Base-by-base conservation (phyloP, 2,797 vertebrate species). In the Sphenodon punctatus region DNA sequence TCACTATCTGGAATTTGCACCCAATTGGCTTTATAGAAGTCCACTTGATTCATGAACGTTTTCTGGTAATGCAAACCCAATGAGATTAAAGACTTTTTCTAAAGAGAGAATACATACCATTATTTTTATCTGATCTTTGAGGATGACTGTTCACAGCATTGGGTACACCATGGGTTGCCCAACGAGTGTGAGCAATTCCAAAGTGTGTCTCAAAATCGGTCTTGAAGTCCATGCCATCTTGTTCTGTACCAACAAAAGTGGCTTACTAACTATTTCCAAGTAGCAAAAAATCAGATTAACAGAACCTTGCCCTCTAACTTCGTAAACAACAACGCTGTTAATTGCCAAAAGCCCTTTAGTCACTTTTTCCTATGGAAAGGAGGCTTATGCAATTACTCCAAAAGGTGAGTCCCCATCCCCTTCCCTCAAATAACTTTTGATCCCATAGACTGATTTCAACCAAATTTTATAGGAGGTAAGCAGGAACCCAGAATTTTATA, bases 151-250 rank as follows among this genome's bases (percentile, higher is more conserved):
- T 99, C 85, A 98, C 43, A 2, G 97, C 94, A 66, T 93, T 99
- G 15, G 98, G 98, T 73, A 95, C 97, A 55, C 98, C 98, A 0
- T 99, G 98, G 39, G 98, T 99, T 1, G 98, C 98, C 98, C 98
- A 99, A 82, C 98, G 98, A 7, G 98, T 99, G 91, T 99, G 98
- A 85, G 98, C 98, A 20, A 99, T 94, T 86, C 98, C 98, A 30
- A 99, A 98, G 90, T 99, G 98, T 3, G 96, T 98, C 90, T 90
- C 93, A 88, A 99, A 95, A 77, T 97, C 95, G 63, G 94, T 93
- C 11, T 98, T 97, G 69, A 98, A 93, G 88, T 98, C 96, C 90
- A 98, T 88, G 10, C 91, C 92, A 89, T 97, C 96, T 95, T 98
- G 98, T 82, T 98, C 98, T 99, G 56, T 41, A 36, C 43, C 56